Evolutionary conservation across 2,888 invertebrate species (phyloP).

Genomic region (Nomada ruficornis): DNA sequence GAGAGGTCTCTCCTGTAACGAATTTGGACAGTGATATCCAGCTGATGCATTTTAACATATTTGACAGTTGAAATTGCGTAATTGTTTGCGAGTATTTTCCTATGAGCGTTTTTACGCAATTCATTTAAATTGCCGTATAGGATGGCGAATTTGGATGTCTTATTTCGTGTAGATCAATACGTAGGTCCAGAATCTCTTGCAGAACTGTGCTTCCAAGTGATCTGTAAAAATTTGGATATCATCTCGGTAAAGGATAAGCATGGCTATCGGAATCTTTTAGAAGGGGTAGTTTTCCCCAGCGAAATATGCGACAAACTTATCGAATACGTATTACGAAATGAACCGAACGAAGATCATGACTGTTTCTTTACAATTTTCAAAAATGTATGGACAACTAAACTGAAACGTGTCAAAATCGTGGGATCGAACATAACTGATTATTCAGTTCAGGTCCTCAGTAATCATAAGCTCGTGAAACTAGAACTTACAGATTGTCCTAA

Average conservation of each 20-base stretch:
- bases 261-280: conserved; percentile 84
- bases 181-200: conserved; percentile 87
- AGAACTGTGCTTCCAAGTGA: conserved; percentile 87
- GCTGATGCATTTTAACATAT: conserved; percentile 74
- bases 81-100: conserved; percentile 47
- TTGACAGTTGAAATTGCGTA: conserved; percentile 74
- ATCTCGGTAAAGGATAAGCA: conserved; percentile 83
- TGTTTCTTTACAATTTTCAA: conserved; percentile 90
- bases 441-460: conserved; percentile 89
- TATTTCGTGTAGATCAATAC: conserved; percentile 77
- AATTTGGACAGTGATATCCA: conserved; percentile 57
- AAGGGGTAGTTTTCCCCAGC: conserved; percentile 88
- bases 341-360: conserved; percentile 87
- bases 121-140: conserved; percentile 46
- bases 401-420: conserved; percentile 89
- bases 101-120: conserved; percentile 62
- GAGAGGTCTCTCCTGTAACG: neutral
- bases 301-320: conserved; percentile 91
- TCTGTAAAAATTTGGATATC: conserved; percentile 87
- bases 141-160: conserved; percentile 79
- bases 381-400: conserved; percentile 88
- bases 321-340: conserved; percentile 86
- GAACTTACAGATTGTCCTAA: conserved; percentile 91
- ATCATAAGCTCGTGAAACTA: conserved; percentile 90
- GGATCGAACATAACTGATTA: conserved; percentile 90